phyloP scores from a whole-genome alignment of 2,797 vertebrate species.

The Chelon auratus region DNA sequence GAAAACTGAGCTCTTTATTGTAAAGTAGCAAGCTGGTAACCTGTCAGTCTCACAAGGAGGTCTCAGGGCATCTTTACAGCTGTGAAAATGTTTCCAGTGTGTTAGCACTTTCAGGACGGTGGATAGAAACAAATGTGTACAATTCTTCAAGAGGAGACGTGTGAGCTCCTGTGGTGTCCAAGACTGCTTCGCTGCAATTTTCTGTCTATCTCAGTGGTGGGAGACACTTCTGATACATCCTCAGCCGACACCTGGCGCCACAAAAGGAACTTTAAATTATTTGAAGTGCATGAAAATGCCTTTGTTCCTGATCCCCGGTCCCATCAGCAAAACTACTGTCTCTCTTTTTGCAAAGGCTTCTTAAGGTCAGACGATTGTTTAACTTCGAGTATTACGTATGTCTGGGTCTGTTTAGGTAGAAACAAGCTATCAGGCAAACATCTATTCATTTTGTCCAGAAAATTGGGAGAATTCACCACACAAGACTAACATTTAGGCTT shows the following conservation, averaged over 20 bases:
- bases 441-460: slow-evolving; percentile 31
- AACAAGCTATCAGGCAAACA: slow-evolving; percentile 16
- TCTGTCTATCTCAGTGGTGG: background rate
- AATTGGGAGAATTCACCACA: slow-evolving; percentile 40
- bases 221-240: background rate
- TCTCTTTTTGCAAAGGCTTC: slow-evolving; percentile 18
- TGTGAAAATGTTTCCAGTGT: slow-evolving; percentile 31
- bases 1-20: slow-evolving; percentile 36
- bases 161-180: background rate
- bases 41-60: slow-evolving; percentile 51
- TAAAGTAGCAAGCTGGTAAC: slow-evolving; percentile 40
- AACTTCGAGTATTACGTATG: slow-evolving; percentile 36
- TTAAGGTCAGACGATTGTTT: slow-evolving; percentile 23
- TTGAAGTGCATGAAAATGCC: slow-evolving; percentile 15
- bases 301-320: background rate
- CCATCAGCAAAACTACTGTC: slow-evolving; percentile 17
- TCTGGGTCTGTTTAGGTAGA: slow-evolving; percentile 27
- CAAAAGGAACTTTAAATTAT: background rate
- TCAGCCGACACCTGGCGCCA: slow-evolving; percentile 6
- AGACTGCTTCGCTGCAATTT: background rate
- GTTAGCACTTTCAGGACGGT: slow-evolving; percentile 24
- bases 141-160: slow-evolving; percentile 8
- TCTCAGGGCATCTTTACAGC: slow-evolving; percentile 49
- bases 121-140: slow-evolving; percentile 12
- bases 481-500: slow-evolving; percentile 42